Evolutionary conservation across 2,888 invertebrate genomes (phyloP).

Genomic region (Rapana venosa): DNA sequence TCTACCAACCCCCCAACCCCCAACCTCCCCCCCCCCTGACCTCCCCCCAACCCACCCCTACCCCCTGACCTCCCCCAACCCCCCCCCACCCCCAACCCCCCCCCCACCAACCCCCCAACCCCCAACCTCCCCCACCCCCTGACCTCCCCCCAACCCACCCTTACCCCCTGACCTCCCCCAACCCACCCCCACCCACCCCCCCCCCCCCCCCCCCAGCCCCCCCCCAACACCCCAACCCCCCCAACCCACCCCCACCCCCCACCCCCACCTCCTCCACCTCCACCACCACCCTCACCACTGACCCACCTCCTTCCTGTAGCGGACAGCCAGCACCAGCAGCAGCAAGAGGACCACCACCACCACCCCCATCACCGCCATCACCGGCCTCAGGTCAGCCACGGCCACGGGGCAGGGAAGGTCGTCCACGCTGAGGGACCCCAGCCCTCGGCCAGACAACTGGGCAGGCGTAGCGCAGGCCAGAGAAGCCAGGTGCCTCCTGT

Average conservation of each 20-base stretch:
- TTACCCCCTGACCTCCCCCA: too few relatives aligned
- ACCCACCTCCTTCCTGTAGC: slow-evolving; percentile 34
- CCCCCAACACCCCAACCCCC: too few relatives aligned
- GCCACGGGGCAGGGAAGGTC: slow-evolving; percentile 45
- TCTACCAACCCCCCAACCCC: too few relatives aligned
- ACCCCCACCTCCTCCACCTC: too few relatives aligned
- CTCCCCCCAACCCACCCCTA: too few relatives aligned
- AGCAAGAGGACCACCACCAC: slow-evolving; percentile 41
- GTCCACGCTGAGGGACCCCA: slow-evolving; percentile 47
- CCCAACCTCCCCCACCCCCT: background rate
- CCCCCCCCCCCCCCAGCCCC: too few relatives aligned
- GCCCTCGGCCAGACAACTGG: slow-evolving; percentile 43
- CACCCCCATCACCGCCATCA: slow-evolving; percentile 36
- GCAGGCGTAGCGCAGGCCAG: slow-evolving; percentile 55
- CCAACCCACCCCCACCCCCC: too few relatives aligned
- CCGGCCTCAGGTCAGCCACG: background rate
- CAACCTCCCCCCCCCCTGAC: too few relatives aligned
- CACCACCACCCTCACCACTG: background rate
- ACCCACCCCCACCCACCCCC: too few relatives aligned
- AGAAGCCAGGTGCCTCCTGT: slow-evolving; percentile 55
- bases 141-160: background rate
- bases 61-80: too few relatives aligned
- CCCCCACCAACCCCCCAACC: background rate
- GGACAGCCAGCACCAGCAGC: slow-evolving; percentile 42
- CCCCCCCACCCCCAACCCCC: too few relatives aligned